Conservation (phyloP, 2,888 invertebrate genomes). For the Pristionchus arcanus region DNA sequence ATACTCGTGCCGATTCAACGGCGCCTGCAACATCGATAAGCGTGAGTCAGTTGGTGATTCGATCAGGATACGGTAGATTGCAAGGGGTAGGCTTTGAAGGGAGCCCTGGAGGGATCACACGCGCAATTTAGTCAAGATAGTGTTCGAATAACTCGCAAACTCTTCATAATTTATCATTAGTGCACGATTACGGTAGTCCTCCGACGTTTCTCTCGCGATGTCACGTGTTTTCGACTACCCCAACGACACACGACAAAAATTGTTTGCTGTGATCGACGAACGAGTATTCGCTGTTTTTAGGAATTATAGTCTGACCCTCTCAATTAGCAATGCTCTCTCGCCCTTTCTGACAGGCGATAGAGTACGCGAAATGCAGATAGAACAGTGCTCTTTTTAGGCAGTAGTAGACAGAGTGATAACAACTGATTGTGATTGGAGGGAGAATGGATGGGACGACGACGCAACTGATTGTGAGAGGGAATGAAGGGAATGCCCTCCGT, state of each 20-base stretch:
- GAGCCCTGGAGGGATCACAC: too few relatives aligned
- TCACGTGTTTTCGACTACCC: conserved; percentile 26
- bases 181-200: not conserved
- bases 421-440: not conserved
- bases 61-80: not conserved
- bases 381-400: too few relatives aligned
- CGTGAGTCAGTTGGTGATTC: conserved; percentile 63
- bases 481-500: not conserved
- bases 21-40: conserved; percentile 76
- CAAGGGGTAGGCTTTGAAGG: too few relatives aligned
- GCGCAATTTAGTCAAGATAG: too few relatives aligned
- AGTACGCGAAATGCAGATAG: too few relatives aligned
- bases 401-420: conserved; percentile 31
- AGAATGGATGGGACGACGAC: not conserved
- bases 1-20: conserved; percentile 75
- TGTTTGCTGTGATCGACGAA: conserved; percentile 47
- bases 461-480: not conserved
- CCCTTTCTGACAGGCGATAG: too few relatives aligned
- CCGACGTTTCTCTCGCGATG: not conserved
- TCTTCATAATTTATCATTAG: too few relatives aligned
- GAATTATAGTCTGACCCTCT: not conserved
- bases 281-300: conserved; percentile 40
- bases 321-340: not conserved
- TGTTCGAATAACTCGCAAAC: too few relatives aligned
- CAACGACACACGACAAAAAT: not conserved